phyloP scores from a whole-genome alignment of 1,140 invertebrate species.

The Pseudomyrmex cubaensis region DNA sequence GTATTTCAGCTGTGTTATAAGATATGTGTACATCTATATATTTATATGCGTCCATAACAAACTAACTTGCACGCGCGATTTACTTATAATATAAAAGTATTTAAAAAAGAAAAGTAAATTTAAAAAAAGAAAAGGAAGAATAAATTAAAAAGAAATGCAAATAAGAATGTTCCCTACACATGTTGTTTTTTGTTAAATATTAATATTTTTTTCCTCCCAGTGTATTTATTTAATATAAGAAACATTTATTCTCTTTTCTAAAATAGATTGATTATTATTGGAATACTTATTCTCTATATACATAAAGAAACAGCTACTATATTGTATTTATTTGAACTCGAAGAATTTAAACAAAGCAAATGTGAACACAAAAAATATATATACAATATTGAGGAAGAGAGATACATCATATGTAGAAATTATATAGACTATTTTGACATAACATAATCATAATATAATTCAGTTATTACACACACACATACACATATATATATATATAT shows the following conservation, averaged over 20 bases:
- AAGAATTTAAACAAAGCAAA: too few relatives aligned
- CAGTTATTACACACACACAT: background rate
- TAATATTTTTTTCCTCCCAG: background rate
- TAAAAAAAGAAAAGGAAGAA: constrained; percentile 3
- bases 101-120: constrained; percentile 1
- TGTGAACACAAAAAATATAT: constrained; percentile 5
- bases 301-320: too few relatives aligned
- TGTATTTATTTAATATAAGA: constrained; percentile 76
- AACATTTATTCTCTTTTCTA: constrained; percentile 59
- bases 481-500: too few relatives aligned
- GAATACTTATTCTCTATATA: too few relatives aligned
- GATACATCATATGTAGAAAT: background rate
- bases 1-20: constrained; percentile 17
- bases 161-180: constrained; percentile 47
- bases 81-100: background rate
- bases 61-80: background rate
- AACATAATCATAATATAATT: constrained; percentile 16
- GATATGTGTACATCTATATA: constrained; percentile 3
- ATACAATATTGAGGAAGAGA: background rate
- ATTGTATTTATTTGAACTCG: too few relatives aligned
- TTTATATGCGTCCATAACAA: constrained; percentile 9
- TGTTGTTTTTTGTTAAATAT: too few relatives aligned
- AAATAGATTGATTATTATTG: constrained; percentile 34
- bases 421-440: constrained; percentile 33
- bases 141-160: constrained; percentile 14